These are phyloP conservation scores for Bagarius yarrelli DNA, from an alignment of 2,113 vertebrate genomes.

Conservation along the genomic window DNA sequence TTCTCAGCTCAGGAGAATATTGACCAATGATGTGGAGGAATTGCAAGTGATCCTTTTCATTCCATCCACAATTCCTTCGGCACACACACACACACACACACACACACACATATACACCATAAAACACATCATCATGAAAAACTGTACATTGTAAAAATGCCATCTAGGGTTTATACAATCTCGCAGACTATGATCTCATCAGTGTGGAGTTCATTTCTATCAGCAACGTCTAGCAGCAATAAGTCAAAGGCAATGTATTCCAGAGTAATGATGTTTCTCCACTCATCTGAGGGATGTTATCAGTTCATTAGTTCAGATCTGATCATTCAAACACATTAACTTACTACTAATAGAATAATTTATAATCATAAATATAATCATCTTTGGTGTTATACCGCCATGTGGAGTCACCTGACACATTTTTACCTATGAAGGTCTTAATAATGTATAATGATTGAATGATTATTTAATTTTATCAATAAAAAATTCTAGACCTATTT, in stretches of 20 bases:
- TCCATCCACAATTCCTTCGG: constrained; percentile 78
- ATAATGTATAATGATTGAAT: not conserved
- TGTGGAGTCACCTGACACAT: not conserved
- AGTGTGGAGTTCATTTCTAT: not conserved
- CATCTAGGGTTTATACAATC: not conserved
- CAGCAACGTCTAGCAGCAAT: not conserved
- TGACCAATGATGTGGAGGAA: constrained; percentile 76
- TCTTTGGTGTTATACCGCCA: not conserved
- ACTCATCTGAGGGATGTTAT: not conserved
- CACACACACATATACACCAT: not conserved
- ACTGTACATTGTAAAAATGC: not conserved
- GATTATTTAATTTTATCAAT: not conserved
- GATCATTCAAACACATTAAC: not conserved
- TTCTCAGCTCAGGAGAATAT: constrained; percentile 74
- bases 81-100: constrained; percentile 18
- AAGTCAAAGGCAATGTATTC: not conserved
- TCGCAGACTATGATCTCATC: not conserved
- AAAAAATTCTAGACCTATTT: not conserved
- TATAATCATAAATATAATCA: not conserved
- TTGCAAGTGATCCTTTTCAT: constrained; percentile 76
- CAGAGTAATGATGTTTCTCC: too few species aligned
- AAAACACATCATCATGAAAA: constrained; percentile 1
- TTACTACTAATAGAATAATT: not conserved
- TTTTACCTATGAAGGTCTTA: not conserved
- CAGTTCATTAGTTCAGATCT: not conserved